Conservation (phyloP, 2,888 invertebrate genomes). For the Rhyacophila evoluta region DNA sequence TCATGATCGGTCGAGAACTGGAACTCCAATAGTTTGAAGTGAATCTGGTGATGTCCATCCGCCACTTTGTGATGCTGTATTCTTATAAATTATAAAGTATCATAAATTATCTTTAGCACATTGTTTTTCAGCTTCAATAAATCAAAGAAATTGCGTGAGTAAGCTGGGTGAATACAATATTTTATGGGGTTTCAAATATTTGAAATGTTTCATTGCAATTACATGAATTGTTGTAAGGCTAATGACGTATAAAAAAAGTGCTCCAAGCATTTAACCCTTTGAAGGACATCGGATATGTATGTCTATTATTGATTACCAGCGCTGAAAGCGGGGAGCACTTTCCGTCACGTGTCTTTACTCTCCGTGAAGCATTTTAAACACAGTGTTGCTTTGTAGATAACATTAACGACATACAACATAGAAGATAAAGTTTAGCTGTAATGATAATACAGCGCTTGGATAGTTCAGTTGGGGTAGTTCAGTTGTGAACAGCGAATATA, state of each 20-base stretch:
- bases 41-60: too few species aligned
- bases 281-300: neutral
- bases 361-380: constrained; percentile 12
- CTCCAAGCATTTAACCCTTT: neutral
- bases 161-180: too few species aligned
- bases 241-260: neutral
- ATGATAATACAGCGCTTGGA: neutral
- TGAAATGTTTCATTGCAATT: too few species aligned
- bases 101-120: too few species aligned
- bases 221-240: neutral
- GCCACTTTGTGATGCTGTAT: too few species aligned
- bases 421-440: neutral
- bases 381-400: neutral
- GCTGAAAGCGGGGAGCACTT: neutral
- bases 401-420: neutral
- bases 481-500: neutral
- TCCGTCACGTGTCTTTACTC: neutral
- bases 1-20: too few species aligned
- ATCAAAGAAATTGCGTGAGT: too few species aligned
- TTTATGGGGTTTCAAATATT: too few species aligned
- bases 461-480: neutral
- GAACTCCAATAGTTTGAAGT: too few species aligned
- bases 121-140: too few species aligned
- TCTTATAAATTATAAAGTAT: too few species aligned
- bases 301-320: neutral